Evolutionary conservation across 2,888 invertebrate genomes (phyloP).

Genomic region (Lycaena phlaeas): DNA sequence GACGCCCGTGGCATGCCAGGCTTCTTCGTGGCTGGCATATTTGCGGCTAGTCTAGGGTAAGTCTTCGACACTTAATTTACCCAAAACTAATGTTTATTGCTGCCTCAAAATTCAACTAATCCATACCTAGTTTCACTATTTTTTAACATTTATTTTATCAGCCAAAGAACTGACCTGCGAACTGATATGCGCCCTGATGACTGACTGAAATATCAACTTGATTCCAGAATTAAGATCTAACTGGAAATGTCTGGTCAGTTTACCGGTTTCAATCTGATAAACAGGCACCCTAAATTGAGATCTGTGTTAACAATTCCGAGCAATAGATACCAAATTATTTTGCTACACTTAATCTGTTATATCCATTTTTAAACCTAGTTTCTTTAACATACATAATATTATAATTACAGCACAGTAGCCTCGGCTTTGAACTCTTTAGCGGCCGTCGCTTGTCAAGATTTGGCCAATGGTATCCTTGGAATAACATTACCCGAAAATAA

Average conservation of each 20-base stretch:
- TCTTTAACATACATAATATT: no score
- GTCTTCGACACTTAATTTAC: constrained; percentile 15
- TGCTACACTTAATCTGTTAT: constrained; percentile 5
- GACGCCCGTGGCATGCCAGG: constrained; percentile 86
- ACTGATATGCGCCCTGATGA: constrained; percentile 14
- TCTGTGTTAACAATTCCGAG: constrained; percentile 18
- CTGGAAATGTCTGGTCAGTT: constrained; percentile 48
- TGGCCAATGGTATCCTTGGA: constrained; percentile 81
- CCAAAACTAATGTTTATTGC: not conserved
- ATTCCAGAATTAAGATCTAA: constrained; percentile 34
- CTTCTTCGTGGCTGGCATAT: constrained; percentile 95
- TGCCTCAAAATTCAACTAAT: not conserved
- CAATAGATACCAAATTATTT: not conserved
- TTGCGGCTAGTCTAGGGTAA: constrained; percentile 95
- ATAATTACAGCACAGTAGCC: constrained; percentile 86
- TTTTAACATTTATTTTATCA: no score
- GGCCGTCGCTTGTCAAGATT: constrained; percentile 92
- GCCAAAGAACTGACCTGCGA: not conserved
- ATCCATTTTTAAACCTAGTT: not conserved
- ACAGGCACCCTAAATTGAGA: constrained; percentile 27
- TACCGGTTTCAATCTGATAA: constrained; percentile 49
- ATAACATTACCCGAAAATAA: constrained; percentile 80
- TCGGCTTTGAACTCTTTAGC: constrained; percentile 95
- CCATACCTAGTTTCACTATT: not conserved
- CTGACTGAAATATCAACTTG: constrained; percentile 32